Base-by-base conservation (phyloP, 2,888 invertebrate species). In the Lycia hirtaria region DNA sequence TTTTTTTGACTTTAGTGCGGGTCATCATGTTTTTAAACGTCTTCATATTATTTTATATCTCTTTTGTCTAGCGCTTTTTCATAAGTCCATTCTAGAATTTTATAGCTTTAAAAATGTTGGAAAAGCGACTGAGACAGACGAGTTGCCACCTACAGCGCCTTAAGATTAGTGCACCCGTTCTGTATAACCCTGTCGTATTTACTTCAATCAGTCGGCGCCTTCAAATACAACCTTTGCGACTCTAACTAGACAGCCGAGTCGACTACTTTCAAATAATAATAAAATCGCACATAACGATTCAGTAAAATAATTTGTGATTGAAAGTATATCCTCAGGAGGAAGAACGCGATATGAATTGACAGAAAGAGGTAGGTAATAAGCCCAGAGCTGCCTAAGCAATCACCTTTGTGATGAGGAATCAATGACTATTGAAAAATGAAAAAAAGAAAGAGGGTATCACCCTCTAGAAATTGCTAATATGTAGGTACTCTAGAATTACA, bases 391-490 rank as follows among this genome's bases (percentile, higher is more conserved):
- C 76, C 76, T 62, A 54, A 51, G 41, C 24, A 40, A 54, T 54
- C 53, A 53, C 56, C 51, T 58, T 77, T 80, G 77, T 79, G 81
- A 78, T 81, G 81, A 66, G 70, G 65, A 65, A 68, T 74, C 68
- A 64, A 76, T n/a, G n/a, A n/a, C n/a, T n/a, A 72, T 69, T 68
- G 75, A 77, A 81, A 78, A 76, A 28, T 49, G 45, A 38, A 41
- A 5, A 19, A 73, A 75, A 73, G 81, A 77, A 84, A 80, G 79
- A 84, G 80, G 76, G 74, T 75, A 77, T 72, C 78, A 81, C 81
- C 80, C 76, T 83, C 84, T 83, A 83, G 65, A 72, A 80, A 86
- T 81, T 83, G 87, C 84, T 82, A 80, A 79, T 72, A 69, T 62
- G 71, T 75, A 73, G 78, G 76, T 69, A 75, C 70, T 73, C 78